These are phyloP conservation scores for Pocillopora damicornis DNA, from an alignment of 64 coral and sea anemone genomes.

Conservation along the genomic window DNA sequence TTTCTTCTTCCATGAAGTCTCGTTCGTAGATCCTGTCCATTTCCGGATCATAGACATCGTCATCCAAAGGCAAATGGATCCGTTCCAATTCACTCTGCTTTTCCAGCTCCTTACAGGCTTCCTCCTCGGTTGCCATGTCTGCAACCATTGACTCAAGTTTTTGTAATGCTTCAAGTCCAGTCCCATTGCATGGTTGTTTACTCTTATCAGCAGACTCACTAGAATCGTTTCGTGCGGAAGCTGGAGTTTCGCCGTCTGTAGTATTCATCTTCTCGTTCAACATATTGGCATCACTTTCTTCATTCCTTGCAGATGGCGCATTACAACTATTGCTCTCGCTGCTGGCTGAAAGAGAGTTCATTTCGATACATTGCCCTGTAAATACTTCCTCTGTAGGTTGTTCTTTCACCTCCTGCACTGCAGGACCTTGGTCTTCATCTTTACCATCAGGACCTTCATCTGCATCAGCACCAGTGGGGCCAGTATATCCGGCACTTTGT, in stretches of 20 bases:
- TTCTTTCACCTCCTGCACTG: neutral
- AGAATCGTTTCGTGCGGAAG: neutral
- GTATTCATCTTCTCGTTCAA: neutral
- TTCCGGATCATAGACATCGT: conserved; percentile 48
- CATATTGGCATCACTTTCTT: neutral
- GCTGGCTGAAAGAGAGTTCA: neutral
- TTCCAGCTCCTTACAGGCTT: conserved; percentile 68
- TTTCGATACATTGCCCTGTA: neutral
- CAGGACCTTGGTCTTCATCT: neutral
- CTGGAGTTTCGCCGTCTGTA: neutral
- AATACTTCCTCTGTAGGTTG: neutral
- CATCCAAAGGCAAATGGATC: conserved; percentile 28
- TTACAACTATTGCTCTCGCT: neutral
- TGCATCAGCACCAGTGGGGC: neutral
- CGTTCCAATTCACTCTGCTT: conserved; percentile 35
- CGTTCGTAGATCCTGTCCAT: conserved; percentile 59
- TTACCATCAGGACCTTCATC: neutral
- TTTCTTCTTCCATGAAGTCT: conserved; percentile 45
- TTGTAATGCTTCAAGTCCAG: conserved; percentile 70
- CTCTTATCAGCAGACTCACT: neutral
- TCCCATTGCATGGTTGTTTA: conserved; percentile 1
- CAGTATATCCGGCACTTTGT: neutral
- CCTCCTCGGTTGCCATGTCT: conserved; percentile 93
- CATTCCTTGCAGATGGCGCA: neutral
- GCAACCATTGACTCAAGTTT: conserved; percentile 97